Evolutionary conservation across 35 echinoderm and acorn worm genomes (phyloP).

Genomic region (Stichopus chloronotus): DNA sequence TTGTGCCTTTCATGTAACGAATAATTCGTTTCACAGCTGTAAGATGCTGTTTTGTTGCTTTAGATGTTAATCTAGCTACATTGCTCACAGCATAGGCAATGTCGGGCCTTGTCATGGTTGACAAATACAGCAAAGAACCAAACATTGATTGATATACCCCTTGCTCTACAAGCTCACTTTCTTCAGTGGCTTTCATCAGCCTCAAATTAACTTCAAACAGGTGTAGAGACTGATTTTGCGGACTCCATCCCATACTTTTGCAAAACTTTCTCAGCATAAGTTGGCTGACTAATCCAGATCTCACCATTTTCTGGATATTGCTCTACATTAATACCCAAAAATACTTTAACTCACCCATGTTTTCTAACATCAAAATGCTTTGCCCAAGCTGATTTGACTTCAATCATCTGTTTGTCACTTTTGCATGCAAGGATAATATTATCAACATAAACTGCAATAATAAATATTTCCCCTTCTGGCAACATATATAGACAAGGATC

Average conservation of each 20-base stretch:
- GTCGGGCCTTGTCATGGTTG: constrained; percentile 25
- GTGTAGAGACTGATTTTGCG: constrained; percentile 10
- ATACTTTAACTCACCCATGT: background rate
- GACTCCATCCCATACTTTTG: constrained; percentile 11
- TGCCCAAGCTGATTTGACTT: background rate
- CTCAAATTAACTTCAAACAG: background rate
- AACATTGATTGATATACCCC: background rate
- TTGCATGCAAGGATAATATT: background rate
- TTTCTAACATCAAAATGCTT: background rate
- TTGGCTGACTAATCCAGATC: constrained; percentile 17
- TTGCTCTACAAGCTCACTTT: constrained; percentile 19
- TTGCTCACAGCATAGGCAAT: background rate
- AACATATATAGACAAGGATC: constrained; percentile 1
- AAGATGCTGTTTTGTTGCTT: background rate
- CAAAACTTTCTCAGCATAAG: constrained; percentile 15
- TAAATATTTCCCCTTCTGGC: background rate
- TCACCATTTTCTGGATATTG: background rate
- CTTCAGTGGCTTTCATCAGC: background rate
- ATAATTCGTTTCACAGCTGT: constrained; percentile 5
- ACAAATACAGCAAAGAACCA: background rate
- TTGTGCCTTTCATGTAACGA: constrained; percentile 35
- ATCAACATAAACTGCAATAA: background rate
- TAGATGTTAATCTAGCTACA: background rate
- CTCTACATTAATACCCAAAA: background rate
- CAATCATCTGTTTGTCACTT: background rate